Conservation (phyloP, 2,113 vertebrate species). For the Turnix velox region DNA sequence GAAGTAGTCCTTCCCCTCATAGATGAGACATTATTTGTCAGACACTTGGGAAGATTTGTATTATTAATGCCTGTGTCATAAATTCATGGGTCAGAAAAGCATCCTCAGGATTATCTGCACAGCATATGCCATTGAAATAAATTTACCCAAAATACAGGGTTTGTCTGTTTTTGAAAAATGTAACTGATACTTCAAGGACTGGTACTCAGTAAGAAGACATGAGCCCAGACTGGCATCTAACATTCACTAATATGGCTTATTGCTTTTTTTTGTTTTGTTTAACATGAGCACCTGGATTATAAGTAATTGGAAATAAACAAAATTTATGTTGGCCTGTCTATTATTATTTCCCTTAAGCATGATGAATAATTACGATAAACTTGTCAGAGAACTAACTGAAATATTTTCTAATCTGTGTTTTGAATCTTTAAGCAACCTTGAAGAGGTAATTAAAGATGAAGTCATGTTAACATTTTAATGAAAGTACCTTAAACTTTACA, state of each 20-base stretch:
- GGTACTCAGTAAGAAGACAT: neutral
- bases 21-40: conserved; percentile 3
- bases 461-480: neutral
- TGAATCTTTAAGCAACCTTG: neutral
- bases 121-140: neutral
- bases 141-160: neutral
- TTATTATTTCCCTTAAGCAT: neutral
- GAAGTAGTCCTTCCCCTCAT: neutral
- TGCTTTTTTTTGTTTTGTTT: neutral
- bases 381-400: conserved; percentile 4
- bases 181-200: neutral
- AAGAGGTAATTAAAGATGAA: conserved; percentile 43
- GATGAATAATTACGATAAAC: neutral
- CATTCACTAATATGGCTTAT: neutral
- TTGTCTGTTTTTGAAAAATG: neutral
- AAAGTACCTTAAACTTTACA: neutral
- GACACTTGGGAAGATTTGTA: neutral
- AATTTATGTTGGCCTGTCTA: neutral
- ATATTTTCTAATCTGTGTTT: conserved; percentile 19
- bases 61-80: neutral
- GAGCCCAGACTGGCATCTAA: neutral
- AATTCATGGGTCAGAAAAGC: neutral
- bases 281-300: neutral
- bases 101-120: neutral
- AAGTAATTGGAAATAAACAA: neutral